Base-by-base conservation (phyloP, 2,797 vertebrate genomes). In the Pipistrellus nathusii region DNA sequence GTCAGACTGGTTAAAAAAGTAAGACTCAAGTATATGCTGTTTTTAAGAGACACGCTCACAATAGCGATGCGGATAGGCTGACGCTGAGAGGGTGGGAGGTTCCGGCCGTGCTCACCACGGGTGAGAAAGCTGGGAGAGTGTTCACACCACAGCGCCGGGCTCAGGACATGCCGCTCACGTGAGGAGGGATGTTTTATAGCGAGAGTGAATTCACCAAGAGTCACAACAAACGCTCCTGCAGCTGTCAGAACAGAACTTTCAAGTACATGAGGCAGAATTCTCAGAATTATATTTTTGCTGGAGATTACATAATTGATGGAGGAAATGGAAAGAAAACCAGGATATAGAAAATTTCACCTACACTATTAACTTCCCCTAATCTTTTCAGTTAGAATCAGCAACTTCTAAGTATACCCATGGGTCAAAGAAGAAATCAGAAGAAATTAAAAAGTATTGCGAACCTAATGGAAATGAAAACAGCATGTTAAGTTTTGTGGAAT, bases 391-490 rank as follows among this genome's bases (percentile, higher is more conserved):
- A 87, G 72, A 66, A 84, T 85, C 73, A 87, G 4, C 83, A 91
- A 76, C 72, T 64, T 51, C 2, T 75, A 46, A 87, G 66, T 95
- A 82, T 27, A 86, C 8, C 53, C n/a, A 1, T 59, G 30, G 20
- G 15, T 89, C 82, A 95, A 77, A 83, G 57, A 90, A 71, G 57
- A 81, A 85, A 88, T 95, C 25, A 82, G 68, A 48, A 78, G 55
- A 82, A 90, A 76, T 86, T 48, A 66, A 80, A 90, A 92, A 82
- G 59, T 89, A 51, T 62, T 92, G 88, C 55, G 62, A 92, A 92
- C 13, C 62, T 92, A 84, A 21, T 59, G 44, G 84, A 90, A 90
- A 90, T 80, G 66, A 80, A 95, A 94, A 76, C 59, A 78, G 1
- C 51, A 51, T 55, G 17, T 55, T 94, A 51, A 87, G 78, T 21